Evolutionary conservation across 1,140 invertebrate genomes (phyloP).

Genomic region (Mactra quadrangularis): DNA sequence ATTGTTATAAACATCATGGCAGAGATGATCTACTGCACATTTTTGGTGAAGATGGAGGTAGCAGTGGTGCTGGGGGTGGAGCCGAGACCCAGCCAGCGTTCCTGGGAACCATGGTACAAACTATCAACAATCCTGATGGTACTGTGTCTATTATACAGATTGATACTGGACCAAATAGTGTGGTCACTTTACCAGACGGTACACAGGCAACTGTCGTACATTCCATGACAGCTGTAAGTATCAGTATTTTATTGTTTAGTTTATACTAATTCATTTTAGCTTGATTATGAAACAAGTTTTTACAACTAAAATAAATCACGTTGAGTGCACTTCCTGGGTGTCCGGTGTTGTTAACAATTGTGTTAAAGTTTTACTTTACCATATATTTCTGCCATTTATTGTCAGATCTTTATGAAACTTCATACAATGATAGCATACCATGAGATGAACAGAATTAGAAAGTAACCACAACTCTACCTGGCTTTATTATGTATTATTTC

Average conservation of each 20-base stretch:
- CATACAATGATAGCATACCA: too few relatives aligned
- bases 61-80: background rate
- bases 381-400: too few relatives aligned
- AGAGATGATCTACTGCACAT: constrained; percentile 97
- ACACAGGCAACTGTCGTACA: constrained; percentile 97
- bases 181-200: constrained; percentile 97
- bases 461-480: too few relatives aligned
- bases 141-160: constrained; percentile 98
- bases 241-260: too few relatives aligned
- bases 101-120: constrained; percentile 91
- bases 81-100: constrained; percentile 57
- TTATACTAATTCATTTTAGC: too few relatives aligned
- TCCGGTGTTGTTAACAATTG: too few relatives aligned
- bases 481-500: too few relatives aligned
- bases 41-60: constrained; percentile 90
- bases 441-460: too few relatives aligned
- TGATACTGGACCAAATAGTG: constrained; percentile 92
- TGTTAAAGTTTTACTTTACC: too few relatives aligned
- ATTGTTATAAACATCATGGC: constrained; percentile 99
- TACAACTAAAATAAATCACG: background rate
- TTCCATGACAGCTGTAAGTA: constrained; percentile 87
- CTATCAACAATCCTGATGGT: constrained; percentile 98
- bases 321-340: background rate
- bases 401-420: too few relatives aligned
- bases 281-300: too few relatives aligned